These are phyloP conservation scores for Procambarus virginalis DNA, from an alignment of 1,140 invertebrate species.

Conservation along the genomic window DNA sequence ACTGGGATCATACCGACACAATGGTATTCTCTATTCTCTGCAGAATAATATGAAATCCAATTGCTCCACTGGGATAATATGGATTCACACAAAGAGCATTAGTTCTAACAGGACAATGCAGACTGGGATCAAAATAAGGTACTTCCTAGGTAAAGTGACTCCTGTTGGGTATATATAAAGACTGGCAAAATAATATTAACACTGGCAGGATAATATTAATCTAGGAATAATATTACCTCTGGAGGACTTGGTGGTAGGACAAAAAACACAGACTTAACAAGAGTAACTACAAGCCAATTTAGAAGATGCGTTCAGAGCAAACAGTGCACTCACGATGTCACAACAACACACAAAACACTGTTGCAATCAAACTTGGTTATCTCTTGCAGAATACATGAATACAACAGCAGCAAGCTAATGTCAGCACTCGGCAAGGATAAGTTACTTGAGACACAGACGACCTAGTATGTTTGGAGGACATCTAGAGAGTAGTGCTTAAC, in stretches of 20 bases:
- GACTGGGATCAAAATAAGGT: constrained; percentile 18
- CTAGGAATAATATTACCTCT: constrained; percentile 56
- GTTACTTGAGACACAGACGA: not conserved
- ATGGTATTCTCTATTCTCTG: not conserved
- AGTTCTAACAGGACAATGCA: constrained; percentile 15
- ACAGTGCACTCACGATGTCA: constrained; percentile 20
- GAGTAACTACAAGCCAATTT: constrained; percentile 57
- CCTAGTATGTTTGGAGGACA: constrained; percentile 8
- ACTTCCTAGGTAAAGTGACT: constrained; percentile 39
- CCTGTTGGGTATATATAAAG: constrained; percentile 24
- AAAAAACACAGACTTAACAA: constrained; percentile 57
- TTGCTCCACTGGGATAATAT: not conserved
- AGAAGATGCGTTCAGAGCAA: constrained; percentile 22
- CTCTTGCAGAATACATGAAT: constrained; percentile 21
- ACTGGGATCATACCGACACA: not conserved
- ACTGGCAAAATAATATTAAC: constrained; percentile 48
- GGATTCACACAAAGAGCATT: constrained; percentile 6
- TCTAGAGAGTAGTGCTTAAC: constrained; percentile 17
- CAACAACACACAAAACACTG: constrained; percentile 1
- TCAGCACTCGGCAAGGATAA: constrained; percentile 13
- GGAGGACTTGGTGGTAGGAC: constrained; percentile 56
- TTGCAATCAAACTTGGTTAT: constrained; percentile 2
- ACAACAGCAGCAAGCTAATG: not conserved
- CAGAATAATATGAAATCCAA: constrained; percentile 14
- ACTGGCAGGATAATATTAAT: constrained; percentile 48